Conservation (phyloP, 2,888 invertebrate genomes). For the Melipona beecheii region DNA sequence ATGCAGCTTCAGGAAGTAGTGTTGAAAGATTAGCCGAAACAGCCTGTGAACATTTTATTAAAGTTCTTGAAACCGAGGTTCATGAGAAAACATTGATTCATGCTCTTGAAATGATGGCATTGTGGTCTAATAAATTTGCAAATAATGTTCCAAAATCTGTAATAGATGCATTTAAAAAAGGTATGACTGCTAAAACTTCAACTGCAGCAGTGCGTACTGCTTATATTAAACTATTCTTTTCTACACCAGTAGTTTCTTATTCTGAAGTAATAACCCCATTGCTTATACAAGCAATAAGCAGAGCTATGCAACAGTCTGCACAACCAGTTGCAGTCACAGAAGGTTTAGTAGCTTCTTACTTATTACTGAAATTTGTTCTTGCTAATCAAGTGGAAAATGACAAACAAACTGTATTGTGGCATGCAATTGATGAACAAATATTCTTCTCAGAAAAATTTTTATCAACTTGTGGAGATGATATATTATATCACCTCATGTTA, state of each 20-base stretch:
- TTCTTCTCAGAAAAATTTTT: constrained; percentile 94
- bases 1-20: constrained; percentile 87
- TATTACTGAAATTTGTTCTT: constrained; percentile 88
- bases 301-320: constrained; percentile 90
- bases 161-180: constrained; percentile 90
- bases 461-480: constrained; percentile 89
- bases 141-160: constrained; percentile 88
- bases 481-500: constrained; percentile 89
- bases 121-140: constrained; percentile 90
- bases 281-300: constrained; percentile 90
- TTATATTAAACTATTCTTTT: constrained; percentile 90
- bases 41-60: constrained; percentile 89
- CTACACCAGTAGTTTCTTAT: constrained; percentile 71
- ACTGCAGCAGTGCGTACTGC: constrained; percentile 91
- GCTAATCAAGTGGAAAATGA: constrained; percentile 84
- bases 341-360: constrained; percentile 89
- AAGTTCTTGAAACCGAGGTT: constrained; percentile 93
- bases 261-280: constrained; percentile 85
- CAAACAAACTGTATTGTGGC: constrained; percentile 88
- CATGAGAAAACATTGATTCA: constrained; percentile 95
- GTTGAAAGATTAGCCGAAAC: constrained; percentile 87
- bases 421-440: constrained; percentile 90
- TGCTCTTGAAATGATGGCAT: constrained; percentile 91
- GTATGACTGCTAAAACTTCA: constrained; percentile 90
- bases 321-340: constrained; percentile 90